Conservation (phyloP, 2,888 invertebrate genomes). For the Ochlodes sylvanus region DNA sequence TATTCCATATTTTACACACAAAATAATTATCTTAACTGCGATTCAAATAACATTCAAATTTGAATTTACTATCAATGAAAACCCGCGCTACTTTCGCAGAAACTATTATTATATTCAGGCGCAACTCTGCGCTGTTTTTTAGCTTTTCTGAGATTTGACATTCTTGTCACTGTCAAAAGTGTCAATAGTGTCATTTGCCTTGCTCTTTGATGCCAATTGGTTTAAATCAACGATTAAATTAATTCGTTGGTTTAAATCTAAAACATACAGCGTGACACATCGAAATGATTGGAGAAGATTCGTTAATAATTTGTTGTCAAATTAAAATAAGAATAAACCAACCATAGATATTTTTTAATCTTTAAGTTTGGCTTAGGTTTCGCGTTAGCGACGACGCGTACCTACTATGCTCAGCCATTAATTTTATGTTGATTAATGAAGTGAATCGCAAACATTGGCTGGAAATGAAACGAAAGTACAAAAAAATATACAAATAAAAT, state of each 20-base stretch:
- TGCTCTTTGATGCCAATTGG: slow-evolving; percentile 6
- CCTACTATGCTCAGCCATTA: too few relatives aligned
- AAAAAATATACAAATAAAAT: too few relatives aligned
- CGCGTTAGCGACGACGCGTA: too few relatives aligned
- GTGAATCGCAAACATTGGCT: too few relatives aligned
- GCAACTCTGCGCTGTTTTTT: not conserved
- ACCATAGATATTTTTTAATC: too few relatives aligned
- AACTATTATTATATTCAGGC: slow-evolving; percentile 48
- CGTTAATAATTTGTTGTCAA: too few relatives aligned
- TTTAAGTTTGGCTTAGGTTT: too few relatives aligned
- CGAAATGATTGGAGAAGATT: slow-evolving; percentile 38
- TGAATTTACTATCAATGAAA: slow-evolving; percentile 53
- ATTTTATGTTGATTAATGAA: too few relatives aligned
- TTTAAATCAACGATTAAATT: too few relatives aligned
- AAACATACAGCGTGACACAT: not conserved
- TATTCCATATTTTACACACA: slow-evolving; percentile 1
- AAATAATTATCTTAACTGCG: not conserved
- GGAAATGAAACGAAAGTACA: too few relatives aligned
- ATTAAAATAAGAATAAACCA: too few relatives aligned
- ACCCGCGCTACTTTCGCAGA: slow-evolving; percentile 70
- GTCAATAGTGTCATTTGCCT: not conserved
- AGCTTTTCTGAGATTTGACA: not conserved
- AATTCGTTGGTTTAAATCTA: not conserved
- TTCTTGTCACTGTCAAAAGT: not conserved
- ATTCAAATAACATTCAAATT: slow-evolving; percentile 55